Evolutionary conservation across 2,888 invertebrate species (phyloP), one percentile per base, ranked within the genome.

Genomic region (Aphodius sticticus): DNA sequence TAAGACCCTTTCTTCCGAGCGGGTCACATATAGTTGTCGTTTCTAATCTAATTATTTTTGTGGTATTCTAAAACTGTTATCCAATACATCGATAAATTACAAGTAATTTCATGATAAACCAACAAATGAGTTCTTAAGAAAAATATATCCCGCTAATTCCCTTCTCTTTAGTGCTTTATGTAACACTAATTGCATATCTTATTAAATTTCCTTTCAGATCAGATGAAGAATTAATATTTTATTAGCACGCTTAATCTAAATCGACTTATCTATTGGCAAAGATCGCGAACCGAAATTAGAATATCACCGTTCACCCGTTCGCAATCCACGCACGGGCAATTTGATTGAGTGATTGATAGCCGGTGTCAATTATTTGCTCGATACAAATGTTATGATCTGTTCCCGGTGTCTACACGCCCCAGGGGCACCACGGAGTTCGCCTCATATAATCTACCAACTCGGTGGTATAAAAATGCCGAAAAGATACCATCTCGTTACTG

Each of bases 301-400:
- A 53, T 53, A 53, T 53, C 53, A 12, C 53, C 53, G 53, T 53
- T 53, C 53, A 53, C 53, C 53, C 53, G 53, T 53, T 12, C 12
- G 12, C 53, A 53, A 12, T 53, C 53, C 9, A 53, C 53, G 53
- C 53, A 53, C 12, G 53, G 53, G 7, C 53, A 53, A 53, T 53
- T 53, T 53, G 53, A 53, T 53, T 53, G 53, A 53, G 7, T 53
- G 53, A 53, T 53, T 53, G 53, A 53, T 53, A 53, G 53, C 53
- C 53, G 12, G 53, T 53, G 53, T 53, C 53, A 53, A 53, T 53
- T 53, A 53, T 53, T 53, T 53, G 53, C 53, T 5, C 53, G 53
- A 53, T 53, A 53, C 53, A 53, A 53, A 53, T 53, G 53, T 53
- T 53, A 53, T 53, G 53, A 53, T 53, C 53, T 53, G 53, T 53